phyloP scores from a whole-genome alignment of 2,797 vertebrate genomes.

The Sparidentex hasta region DNA sequence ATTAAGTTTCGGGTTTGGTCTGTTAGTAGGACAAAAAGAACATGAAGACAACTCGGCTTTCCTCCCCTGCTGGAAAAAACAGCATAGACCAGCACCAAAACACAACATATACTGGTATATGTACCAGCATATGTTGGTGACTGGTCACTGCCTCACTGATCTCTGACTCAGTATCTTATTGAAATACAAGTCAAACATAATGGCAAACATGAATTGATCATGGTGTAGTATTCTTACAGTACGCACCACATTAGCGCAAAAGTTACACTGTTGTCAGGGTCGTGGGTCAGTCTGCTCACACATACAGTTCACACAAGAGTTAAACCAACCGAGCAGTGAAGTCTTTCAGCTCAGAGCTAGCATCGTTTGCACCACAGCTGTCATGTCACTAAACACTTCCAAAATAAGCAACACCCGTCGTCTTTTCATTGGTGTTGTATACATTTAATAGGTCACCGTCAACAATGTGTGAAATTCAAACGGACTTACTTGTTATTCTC shows the following conservation, averaged over 20 bases:
- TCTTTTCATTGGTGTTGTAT: not conserved
- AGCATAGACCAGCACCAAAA: too few species aligned
- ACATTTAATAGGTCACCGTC: rapidly evolving
- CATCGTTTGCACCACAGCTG: not conserved
- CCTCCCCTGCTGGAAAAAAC: too few species aligned
- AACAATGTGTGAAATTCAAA: rapidly evolving
- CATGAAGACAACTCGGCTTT: too few species aligned
- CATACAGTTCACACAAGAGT: not conserved
- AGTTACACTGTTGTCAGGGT: not conserved
- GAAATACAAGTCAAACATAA: too few species aligned
- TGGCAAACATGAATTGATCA: too few species aligned
- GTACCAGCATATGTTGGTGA: too few species aligned
- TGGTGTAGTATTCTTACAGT: not conserved
- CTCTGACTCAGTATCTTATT: too few species aligned
- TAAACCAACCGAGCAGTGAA: not conserved
- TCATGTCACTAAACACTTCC: not conserved
- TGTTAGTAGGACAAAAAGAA: too few species aligned
- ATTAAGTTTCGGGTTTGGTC: too few species aligned
- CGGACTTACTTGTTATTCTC: constrained; percentile 3
- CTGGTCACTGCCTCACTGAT: too few species aligned
- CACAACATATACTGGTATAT: too few species aligned
- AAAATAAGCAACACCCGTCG: rapidly evolving
- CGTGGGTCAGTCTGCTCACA: not conserved
- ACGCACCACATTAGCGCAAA: too few species aligned
- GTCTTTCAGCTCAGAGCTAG: not conserved